These are phyloP conservation scores for Oligia fasciuncula DNA, from an alignment of 2,888 invertebrate genomes.

Conservation along the genomic window DNA sequence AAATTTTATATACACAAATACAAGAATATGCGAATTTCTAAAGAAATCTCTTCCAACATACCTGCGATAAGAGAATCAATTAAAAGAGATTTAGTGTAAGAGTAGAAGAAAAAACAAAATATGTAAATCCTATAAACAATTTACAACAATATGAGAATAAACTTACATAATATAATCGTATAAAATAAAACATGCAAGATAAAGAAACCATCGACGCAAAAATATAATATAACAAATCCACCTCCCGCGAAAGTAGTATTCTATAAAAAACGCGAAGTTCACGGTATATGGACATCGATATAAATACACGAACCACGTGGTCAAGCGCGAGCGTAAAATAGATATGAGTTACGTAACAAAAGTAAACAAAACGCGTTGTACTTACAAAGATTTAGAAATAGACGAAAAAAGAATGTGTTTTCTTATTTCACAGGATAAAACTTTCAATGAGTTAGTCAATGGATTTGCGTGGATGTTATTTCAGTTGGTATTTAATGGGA, in stretches of 20 bases:
- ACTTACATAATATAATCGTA: neutral
- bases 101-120: neutral
- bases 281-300: constrained; percentile 58
- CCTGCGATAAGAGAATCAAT: neutral
- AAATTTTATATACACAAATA: neutral
- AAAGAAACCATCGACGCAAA: constrained; percentile 1
- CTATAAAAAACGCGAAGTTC: constrained; percentile 50
- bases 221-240: constrained; percentile 13
- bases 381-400: constrained; percentile 44
- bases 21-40: neutral
- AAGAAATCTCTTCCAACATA: neutral
- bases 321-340: constrained; percentile 60
- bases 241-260: constrained; percentile 34
- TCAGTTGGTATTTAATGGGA: constrained; percentile 25
- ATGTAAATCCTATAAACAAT: neutral
- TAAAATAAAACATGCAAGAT: neutral
- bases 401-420: constrained; percentile 36
- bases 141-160: neutral
- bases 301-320: constrained; percentile 63
- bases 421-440: constrained; percentile 37
- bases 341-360: constrained; percentile 56
- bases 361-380: constrained; percentile 62
- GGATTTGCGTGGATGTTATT: constrained; percentile 33
- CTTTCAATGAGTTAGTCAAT: constrained; percentile 38
- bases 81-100: neutral